Conservation (phyloP, 2,888 invertebrate species). For the Acanthococcus lagerstroemiae region DNA sequence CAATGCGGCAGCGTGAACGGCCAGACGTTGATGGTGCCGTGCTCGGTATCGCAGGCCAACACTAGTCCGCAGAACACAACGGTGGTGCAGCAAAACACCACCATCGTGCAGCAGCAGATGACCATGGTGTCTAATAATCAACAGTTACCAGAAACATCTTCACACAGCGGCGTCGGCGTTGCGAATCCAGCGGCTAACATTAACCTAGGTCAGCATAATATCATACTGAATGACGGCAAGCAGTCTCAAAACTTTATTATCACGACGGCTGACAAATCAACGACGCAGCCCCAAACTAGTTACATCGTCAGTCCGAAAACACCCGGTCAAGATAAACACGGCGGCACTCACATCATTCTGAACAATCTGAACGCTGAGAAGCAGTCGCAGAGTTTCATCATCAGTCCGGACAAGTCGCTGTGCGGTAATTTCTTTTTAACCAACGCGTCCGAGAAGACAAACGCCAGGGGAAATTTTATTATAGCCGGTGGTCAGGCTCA, state of each 20-base stretch:
- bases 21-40: slow-evolving; percentile 61
- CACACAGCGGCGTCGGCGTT: slow-evolving; percentile 35
- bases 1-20: slow-evolving; percentile 56
- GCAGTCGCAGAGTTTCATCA: slow-evolving; percentile 36
- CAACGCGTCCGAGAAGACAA: slow-evolving; percentile 35
- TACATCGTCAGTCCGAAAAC: slow-evolving; percentile 39
- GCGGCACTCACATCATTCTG: slow-evolving; percentile 35
- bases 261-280: slow-evolving; percentile 37
- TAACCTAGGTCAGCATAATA: slow-evolving; percentile 32
- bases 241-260: slow-evolving; percentile 43
- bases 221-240: slow-evolving; percentile 32
- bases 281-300: slow-evolving; percentile 32
- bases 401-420: slow-evolving; percentile 36
- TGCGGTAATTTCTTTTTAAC: slow-evolving; percentile 37
- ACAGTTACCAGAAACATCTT: slow-evolving; percentile 39
- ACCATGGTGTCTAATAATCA: slow-evolving; percentile 64
- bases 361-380: slow-evolving; percentile 35
- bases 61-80: slow-evolving; percentile 46
- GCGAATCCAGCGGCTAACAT: slow-evolving; percentile 39
- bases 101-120: slow-evolving; percentile 72
- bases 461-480: slow-evolving; percentile 32
- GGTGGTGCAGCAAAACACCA: slow-evolving; percentile 74
- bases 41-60: slow-evolving; percentile 42
- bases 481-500: slow-evolving; percentile 33
- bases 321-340: slow-evolving; percentile 33